Evolutionary conservation across 2,888 invertebrate species (phyloP), one percentile per base, ranked within the genome.

Genomic region (Diarsia mendica): DNA sequence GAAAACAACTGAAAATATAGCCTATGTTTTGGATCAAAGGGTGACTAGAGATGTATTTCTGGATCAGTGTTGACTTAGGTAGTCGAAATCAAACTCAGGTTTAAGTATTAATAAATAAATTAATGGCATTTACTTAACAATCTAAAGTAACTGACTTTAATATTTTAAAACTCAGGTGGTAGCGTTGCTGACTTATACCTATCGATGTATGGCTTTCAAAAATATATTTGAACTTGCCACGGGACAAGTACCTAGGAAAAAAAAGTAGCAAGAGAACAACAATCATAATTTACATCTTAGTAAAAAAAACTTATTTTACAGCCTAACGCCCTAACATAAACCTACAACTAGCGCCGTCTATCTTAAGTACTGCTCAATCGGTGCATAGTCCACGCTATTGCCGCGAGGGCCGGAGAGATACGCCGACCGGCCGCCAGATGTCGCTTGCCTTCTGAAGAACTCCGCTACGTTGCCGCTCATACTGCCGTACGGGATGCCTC

Each of bases 401-500:
- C 85, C 77, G n/a, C 79, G 79, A 23, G 84, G 73, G 10, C 85
- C 78, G 15, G 69, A 85, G 49, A 85, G 85, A 86, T 91, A 89
- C 77, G 77, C 74, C 0, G 85, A 77, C n/a, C 89, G 86, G 4
- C 89, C 92, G 78, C 85, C 80, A 93, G 95, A 87, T 92, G 94
- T 79, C 91, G 91, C 90, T 68, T 87, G 91, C 8, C 87, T 88
- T 49, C 84, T 92, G 73, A 93, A 97, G 85, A 95, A 97, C 66
- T 95, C 96, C 0, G 96, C 96, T 2, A 97, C 94, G 87, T 97
- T 96, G 1, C 97, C 97, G 64, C 97, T 97, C 84, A 97, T 92
- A 85, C 97, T 97, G 58, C 97, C 97, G 79, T 97, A 97, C 0
- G 97, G 97, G 58, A 97, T 97, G 0, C 97, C 97, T 80, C 97